These are phyloP conservation scores for Cydia pomonella DNA, from an alignment of 1,140 invertebrate genomes.

Conservation along the genomic window DNA sequence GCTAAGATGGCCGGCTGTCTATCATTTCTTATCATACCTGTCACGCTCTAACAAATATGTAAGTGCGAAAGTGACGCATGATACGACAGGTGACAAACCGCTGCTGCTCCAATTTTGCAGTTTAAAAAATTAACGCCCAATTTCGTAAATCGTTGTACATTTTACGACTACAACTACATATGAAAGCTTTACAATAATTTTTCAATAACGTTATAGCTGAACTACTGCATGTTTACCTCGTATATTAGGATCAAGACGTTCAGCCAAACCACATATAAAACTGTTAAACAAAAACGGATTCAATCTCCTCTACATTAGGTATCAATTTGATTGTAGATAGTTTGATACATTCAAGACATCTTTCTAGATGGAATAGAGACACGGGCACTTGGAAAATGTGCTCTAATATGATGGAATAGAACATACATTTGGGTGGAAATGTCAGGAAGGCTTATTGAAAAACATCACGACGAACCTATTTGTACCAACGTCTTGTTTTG, in stretches of 20 bases:
- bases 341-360: neutral
- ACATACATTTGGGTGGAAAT: neutral
- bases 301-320: neutral
- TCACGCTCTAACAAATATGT: no score
- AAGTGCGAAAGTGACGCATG: no score
- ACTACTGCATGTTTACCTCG: neutral
- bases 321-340: neutral
- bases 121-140: no score
- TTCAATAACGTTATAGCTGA: neutral
- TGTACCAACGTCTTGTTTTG: slow-evolving; percentile 20
- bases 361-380: neutral
- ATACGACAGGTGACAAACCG: no score
- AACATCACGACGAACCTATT: neutral
- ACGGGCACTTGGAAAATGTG: neutral
- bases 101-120: no score
- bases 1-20: no score
- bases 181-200: neutral
- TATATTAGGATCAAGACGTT: slow-evolving; percentile 11
- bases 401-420: neutral
- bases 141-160: no score
- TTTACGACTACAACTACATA: no score
- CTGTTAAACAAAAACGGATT: neutral
- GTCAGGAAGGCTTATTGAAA: slow-evolving; percentile 21
- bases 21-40: no score
- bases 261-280: neutral